Evolutionary conservation across 2,888 invertebrate species (phyloP), one percentile per base, ranked within the genome.

Genomic region (Tenthredo livida): DNA sequence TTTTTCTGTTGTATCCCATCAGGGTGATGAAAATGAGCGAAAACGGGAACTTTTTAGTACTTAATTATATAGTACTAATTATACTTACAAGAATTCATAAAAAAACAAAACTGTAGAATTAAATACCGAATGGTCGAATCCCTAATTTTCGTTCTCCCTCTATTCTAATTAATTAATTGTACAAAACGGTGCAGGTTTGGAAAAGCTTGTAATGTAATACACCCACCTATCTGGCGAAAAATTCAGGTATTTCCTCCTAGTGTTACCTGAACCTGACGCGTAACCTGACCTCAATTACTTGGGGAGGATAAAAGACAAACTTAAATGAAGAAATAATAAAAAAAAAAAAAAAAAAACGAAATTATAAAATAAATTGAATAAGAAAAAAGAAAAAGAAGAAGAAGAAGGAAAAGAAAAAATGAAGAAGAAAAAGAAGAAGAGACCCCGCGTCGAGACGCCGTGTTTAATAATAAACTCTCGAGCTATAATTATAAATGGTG

Each of bases 401-500:
- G 2, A 50, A 75, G 21, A 25, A 37, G 37, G 37, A 37, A 37
- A 37, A 25, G 6, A 33, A 33, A 29, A 54, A 5, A 47, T 15
- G 29, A 33, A 40, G 43, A 43, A 47, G 25, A 43, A 73, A 12
- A 40, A 47, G 47, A 47, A 73, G n/a, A 73, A 43, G 43, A 40
- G 43, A 43, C 21, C 25, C 21, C 12, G 40, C 75, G 75, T 47
- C 21, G 25, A 40, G 43, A 47, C 33, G 33, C 17, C 70, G 70
- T 37, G 50, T 77, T 54, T 58, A 77, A 77, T 77, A 77, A 77
- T 77, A 77, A 54, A n/a, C 77, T 54, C 54, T 77, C 54, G 29
- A 58, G 33, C 54, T 77, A 77, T 77, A 77, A 77, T 77, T 77
- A 70, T 37, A 54, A 77, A 77, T 54, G 25, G 50, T 54, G 54